Conservation (phyloP, 2,113 vertebrate species). For the Mirounga angustirostris region DNA sequence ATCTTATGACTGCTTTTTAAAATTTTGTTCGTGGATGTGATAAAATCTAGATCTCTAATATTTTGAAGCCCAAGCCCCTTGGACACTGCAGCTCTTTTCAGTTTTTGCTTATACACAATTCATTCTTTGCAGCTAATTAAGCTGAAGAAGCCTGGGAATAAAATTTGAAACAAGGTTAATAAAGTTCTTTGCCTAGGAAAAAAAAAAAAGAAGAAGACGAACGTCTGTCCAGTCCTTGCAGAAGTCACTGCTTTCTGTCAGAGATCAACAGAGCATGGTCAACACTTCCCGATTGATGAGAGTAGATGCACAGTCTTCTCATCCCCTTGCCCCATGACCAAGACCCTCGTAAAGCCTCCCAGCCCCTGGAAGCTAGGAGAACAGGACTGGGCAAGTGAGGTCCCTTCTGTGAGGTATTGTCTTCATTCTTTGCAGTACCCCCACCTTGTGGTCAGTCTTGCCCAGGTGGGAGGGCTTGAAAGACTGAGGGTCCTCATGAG, state of each 20-base stretch:
- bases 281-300: rapidly evolving
- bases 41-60: no score
- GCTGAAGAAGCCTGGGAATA: no score
- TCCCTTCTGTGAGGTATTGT: no score
- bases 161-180: no score
- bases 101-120: no score
- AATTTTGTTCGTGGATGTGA: no score
- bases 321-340: not conserved
- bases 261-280: not conserved
- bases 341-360: not conserved
- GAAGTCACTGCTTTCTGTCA: not conserved
- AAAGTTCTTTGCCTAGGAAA: no score
- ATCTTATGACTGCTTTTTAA: no score
- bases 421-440: not conserved
- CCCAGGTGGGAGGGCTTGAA: not conserved
- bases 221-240: not conserved
- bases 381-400: not conserved
- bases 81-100: no score
- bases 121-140: no score
- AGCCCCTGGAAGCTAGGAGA: not conserved
- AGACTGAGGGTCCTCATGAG: not conserved
- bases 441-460: not conserved
- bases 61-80: no score
- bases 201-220: not conserved
- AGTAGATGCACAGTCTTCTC: not conserved